Evolutionary conservation across 2,797 vertebrate species (phyloP), one percentile per base, ranked within the genome.

Genomic region (Hippocampus kuda): DNA sequence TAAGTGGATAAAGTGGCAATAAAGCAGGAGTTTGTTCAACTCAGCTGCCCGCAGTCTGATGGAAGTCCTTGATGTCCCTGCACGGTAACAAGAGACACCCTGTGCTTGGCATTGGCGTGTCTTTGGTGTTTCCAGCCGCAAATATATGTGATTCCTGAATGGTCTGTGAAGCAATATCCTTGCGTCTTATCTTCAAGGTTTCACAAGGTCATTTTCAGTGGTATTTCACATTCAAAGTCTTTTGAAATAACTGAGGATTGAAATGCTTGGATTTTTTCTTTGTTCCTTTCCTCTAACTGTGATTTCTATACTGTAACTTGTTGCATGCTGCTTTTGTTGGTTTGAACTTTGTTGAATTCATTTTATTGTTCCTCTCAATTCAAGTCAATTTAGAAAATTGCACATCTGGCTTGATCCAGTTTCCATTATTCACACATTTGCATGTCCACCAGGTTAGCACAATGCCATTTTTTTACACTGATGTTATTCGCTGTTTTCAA

Each of bases 161-260:
- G 34, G 65, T 65, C 67, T 73, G 66, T 49, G 67, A 75, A 62
- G 70, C 75, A 76, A 77, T 80, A 84, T 72, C 70, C 71, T 61
- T 71, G 65, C 67, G 68, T 81, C 71, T 72, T 76, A 83, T 74
- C 79, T 66, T 86, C 80, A 84, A 81, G 75, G 81, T 78, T 78
- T 80, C 69, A 62, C 72, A 70, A 81, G 68, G 73, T 65, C 24
- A 66, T 77, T 80, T 83, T 75, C 70, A 22, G 30, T 11, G 56
- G 42, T 63, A 70, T 66, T 72, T 79, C 63, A 70, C 75, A 74
- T 62, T 67, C 69, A 71, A 67, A 64, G 68, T 64, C 67, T 60
- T 81, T 73, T 76, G 68, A 77, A 62, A 62, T n/a, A 11, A 7
- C 18, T 41, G 54, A 57, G n/a, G 11, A 13, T 26, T 5, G 54